Conservation (phyloP, 2,888 invertebrate species). For the Hyalella azteca region DNA sequence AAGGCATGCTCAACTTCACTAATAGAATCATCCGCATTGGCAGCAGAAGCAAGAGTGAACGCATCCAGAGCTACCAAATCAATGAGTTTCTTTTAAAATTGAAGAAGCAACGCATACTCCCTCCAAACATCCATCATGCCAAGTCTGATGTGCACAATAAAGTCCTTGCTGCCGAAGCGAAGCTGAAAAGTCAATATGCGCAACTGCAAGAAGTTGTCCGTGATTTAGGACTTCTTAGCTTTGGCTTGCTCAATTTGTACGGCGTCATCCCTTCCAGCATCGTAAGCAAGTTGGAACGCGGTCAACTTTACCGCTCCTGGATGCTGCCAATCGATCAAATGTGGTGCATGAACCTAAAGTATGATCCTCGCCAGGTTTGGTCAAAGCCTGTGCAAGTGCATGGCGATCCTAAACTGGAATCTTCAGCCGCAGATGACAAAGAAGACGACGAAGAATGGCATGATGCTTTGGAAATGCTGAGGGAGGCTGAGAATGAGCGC, state of each 20-base stretch:
- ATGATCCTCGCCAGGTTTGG: background rate
- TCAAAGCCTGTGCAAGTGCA: background rate
- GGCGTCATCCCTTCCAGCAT: conserved; percentile 1
- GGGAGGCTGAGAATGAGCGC: conserved; percentile 64
- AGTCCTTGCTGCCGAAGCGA: background rate
- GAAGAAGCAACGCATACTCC: conserved; percentile 1
- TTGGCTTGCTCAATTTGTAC: background rate
- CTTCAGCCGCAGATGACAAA: background rate
- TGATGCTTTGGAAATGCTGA: conserved; percentile 65
- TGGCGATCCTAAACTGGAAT: background rate
- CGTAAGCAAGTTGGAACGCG: background rate
- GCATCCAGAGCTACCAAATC: conserved; percentile 63
- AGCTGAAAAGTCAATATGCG: background rate
- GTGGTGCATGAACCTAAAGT: background rate
- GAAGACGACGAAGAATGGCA: conserved; percentile 57
- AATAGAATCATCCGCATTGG: conserved; percentile 73
- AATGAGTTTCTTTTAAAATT: conserved; percentile 1
- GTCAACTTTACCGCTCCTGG: background rate
- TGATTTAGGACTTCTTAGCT: background rate
- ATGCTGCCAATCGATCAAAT: background rate
- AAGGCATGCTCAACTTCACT: conserved; percentile 69
- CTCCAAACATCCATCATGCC: background rate
- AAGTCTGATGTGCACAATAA: background rate
- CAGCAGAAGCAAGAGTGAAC: conserved; percentile 71
- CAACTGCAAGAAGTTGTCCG: background rate